Percentiles rank a stretch among this genome's conserved stretches.
phyloP scores from a whole-genome alignment of 2,888 invertebrate genomes.

The Lasioglossum pauxillum region DNA sequence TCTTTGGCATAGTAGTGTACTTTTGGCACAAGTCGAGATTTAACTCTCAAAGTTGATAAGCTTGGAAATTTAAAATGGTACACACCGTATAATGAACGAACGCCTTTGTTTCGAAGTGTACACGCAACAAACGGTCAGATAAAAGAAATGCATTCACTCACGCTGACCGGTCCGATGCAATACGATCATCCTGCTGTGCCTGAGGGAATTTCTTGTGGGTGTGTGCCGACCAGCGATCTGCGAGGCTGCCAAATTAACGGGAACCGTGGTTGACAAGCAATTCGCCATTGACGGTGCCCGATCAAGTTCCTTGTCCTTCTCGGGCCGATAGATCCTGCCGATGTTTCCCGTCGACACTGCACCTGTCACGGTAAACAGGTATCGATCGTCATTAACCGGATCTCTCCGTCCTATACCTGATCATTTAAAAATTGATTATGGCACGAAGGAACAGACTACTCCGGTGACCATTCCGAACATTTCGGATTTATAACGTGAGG shows the following conservation, averaged over 20 bases:
- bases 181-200: conserved; percentile 90
- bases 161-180: conserved; percentile 87
- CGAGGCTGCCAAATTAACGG: conserved; percentile 88
- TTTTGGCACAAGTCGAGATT: too few species aligned
- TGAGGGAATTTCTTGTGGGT: conserved; percentile 89
- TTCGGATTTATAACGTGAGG: not conserved
- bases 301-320: conserved; percentile 77
- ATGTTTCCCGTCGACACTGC: conserved; percentile 80
- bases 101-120: not conserved
- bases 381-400: not conserved
- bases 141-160: conserved; percentile 74
- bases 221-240: conserved; percentile 89
- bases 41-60: not conserved
- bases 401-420: not conserved
- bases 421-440: not conserved
- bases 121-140: not conserved
- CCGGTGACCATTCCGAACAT: not conserved
- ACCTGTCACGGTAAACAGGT: conserved; percentile 61
- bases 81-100: not conserved
- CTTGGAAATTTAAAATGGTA: not conserved
- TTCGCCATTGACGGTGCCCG: conserved; percentile 85
- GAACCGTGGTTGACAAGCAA: conserved; percentile 88
- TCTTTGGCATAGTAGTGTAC: too few species aligned
- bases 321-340: conserved; percentile 73
- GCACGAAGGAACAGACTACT: not conserved